phyloP scores from a whole-genome alignment of 2,888 invertebrate genomes.

The Stenodera caucasica region DNA sequence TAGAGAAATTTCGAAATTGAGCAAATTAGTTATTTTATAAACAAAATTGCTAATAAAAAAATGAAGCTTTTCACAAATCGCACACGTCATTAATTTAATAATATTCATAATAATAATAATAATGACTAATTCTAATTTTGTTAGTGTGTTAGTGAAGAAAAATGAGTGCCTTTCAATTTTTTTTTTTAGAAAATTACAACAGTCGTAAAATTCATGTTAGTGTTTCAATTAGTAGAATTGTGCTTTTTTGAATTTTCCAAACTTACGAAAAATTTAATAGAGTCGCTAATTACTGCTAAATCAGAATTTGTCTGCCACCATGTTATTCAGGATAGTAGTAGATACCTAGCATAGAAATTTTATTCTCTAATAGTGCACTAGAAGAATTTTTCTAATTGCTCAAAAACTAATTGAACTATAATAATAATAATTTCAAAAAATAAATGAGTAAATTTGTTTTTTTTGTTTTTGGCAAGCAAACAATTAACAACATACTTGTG shows the following conservation, averaged over 20 bases:
- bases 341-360: slow-evolving; percentile 36
- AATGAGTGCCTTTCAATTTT: neutral
- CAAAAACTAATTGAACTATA: neutral
- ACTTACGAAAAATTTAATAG: slow-evolving; percentile 41
- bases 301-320: slow-evolving; percentile 45
- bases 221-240: slow-evolving; percentile 22
- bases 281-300: slow-evolving; percentile 31
- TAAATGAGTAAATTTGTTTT: neutral
- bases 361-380: slow-evolving; percentile 4
- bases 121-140: neutral
- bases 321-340: slow-evolving; percentile 42
- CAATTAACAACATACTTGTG: slow-evolving; percentile 46
- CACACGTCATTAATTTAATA: neutral
- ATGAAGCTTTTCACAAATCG: neutral
- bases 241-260: slow-evolving; percentile 15
- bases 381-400: neutral
- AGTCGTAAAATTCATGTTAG: slow-evolving; percentile 9
- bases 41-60: neutral
- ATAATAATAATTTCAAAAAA: neutral
- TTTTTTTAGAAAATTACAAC: neutral
- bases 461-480: neutral
- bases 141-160: slow-evolving; percentile 7
- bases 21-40: neutral
- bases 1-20: slow-evolving; percentile 33
- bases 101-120: neutral